Evolutionary conservation across 2,113 vertebrate genomes (phyloP), one percentile per base, ranked within the genome.

Genomic region (Sorex araneus): DNA sequence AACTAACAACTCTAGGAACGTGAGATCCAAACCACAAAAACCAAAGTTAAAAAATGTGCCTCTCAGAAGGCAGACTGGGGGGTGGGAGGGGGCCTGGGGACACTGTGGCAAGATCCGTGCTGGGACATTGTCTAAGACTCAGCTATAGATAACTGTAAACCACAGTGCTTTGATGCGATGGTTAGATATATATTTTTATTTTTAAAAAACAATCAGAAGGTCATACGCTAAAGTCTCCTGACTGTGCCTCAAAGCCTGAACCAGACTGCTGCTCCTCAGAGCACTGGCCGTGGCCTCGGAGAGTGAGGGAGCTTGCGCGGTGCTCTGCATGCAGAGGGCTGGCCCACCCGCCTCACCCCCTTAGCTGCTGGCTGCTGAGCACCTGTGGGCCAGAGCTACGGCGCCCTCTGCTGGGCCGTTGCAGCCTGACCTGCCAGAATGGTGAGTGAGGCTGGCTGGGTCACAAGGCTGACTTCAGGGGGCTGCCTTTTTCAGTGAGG

Each of bases 331-430:
- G 40, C 40, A 3, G 3, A 40, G 40, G 40, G 40, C 40, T 40
- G 40, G 3, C 40, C 40, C 40, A 40, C 40, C 40, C 40, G 40
- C 40, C 40, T 40, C 40, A 25, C 13, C 73, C 50, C 36, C 18
- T 47, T 30, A 32, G 16, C 1, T 2, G 21, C 40, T 60, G 60
- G 66, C 8, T 67, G 74, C 3, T 0, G 23, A n/a, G 28, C 4
- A 30, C 15, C 2, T 36, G 34, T n/a, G 69, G 78, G 82, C 36
- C 4, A 1, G 84, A 36, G 7, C 36, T 77, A 32, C 57, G 82
- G 91, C 2, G 86, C 93, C 90, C 93, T 92, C 89, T 95, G 89
- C 96, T 94, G 89, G 93, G 47, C 21, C 5, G 71, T 47, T 0
- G 0, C 3, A 0, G 69, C 76, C 81, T 23, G n/a, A 27, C 43